Base-by-base conservation (phyloP, 2,797 vertebrate species). In the Tolypeutes matacus region DNA sequence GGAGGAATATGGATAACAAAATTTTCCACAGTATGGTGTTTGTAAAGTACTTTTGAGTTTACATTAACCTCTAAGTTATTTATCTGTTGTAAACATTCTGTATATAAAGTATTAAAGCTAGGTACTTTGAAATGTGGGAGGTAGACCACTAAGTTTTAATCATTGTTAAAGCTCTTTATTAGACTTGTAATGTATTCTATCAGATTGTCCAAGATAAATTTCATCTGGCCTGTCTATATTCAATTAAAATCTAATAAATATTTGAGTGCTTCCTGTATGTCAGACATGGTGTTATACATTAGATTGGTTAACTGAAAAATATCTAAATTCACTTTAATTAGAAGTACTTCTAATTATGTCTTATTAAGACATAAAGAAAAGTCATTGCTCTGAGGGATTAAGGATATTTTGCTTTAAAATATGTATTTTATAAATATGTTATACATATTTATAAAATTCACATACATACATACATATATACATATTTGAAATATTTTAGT, bases 241-340 rank as follows among this genome's bases (percentile, higher is more conserved):
- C 51, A 95, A 5, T 85, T 95, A 60, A 73, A 97, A 92, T 72
- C 31, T 73, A 64, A 53, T 80, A 88, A 65, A 23, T 91, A 84
- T 73, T 85, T 83, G 11, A 46, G 12, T 80, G 11, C 39, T 91
- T 70, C 20, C 23, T 91, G 3, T 86, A 34, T 91, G 53, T 92
- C 49, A 92, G 60, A 80, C 31, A n/a, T 60, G 31, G 23, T 78
- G 51, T 65, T 92, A 86, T 60, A 53, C 72, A 60, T 78, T 95
- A 27, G 56, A 85, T 93, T 96, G 51, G 86, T 81, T 89, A 91
- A 95, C 86, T 87, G 77, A 90, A 36, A 94, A 49, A 80, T 85
- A n/a, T n/a, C 96, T 80, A 92, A 69, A 87, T 53, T 92, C 7
- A 60, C n/a, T 86, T 86, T 91, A 83, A 49, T 83, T 85, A 73